A percentile compares a stretch with the other conserved stretches of the same genome.
phyloP scores from a whole-genome alignment of 2,888 invertebrate species.

The Phengaris arion region DNA sequence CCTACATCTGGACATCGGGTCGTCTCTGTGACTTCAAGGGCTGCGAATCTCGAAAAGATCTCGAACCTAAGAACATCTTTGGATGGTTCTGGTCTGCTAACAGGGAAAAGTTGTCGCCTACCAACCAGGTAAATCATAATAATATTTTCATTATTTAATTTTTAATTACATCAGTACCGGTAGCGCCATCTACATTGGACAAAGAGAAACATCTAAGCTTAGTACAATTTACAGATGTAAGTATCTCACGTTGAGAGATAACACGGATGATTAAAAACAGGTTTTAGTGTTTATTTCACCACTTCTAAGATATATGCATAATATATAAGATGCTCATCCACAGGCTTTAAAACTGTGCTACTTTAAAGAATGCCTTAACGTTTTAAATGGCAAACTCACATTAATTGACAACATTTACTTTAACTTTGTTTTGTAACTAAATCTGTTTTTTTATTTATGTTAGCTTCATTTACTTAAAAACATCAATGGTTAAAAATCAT shows the following conservation, averaged over 20 bases:
- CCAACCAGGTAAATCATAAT: conserved; percentile 79
- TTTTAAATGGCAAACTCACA: neutral
- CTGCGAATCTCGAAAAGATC: conserved; percentile 90
- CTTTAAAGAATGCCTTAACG: neutral
- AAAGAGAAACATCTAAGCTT: neutral
- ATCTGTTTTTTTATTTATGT: too few species aligned
- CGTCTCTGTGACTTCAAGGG: conserved; percentile 96
- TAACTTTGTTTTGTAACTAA: too few species aligned
- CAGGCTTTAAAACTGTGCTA: too few species aligned
- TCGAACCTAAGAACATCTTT: conserved; percentile 90
- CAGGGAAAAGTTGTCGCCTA: conserved; percentile 91
- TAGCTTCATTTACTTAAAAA: neutral
- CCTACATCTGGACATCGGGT: conserved; percentile 96
- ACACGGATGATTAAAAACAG: neutral
- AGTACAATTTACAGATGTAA: neutral
- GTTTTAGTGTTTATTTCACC: neutral
- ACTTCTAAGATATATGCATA: neutral
- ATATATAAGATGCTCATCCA: too few species aligned
- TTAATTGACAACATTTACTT: neutral
- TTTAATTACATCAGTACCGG: neutral
- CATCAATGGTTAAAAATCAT: neutral
- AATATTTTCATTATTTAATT: too few species aligned
- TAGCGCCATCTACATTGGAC: conserved; percentile 1
- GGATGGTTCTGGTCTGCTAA: conserved; percentile 97
- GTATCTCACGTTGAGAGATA: neutral